phyloP scores from a whole-genome alignment of 2,888 invertebrate genomes.

The Hirudinaria manillensis region DNA sequence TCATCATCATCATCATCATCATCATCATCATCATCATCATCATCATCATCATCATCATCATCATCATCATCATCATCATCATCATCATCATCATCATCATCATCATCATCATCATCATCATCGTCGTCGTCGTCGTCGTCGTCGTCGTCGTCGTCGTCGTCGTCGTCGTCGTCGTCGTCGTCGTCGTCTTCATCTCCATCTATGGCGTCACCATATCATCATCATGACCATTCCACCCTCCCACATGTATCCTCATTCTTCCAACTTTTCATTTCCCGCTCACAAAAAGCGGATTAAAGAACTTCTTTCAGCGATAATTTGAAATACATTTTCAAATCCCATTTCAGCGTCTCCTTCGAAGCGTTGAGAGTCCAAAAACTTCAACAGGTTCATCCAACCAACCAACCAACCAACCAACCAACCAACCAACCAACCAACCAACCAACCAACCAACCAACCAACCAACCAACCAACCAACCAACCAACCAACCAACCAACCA shows the following conservation, averaged over 20 bases:
- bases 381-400: too few relatives aligned
- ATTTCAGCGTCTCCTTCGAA: too few relatives aligned
- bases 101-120: constrained; percentile 3
- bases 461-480: constrained; percentile 2
- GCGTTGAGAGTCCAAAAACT: too few relatives aligned
- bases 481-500: constrained; percentile 2
- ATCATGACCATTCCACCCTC: too few relatives aligned
- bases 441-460: constrained; percentile 1
- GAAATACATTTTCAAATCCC: too few relatives aligned
- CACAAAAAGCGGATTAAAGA: too few relatives aligned
- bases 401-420: too few relatives aligned
- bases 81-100: neutral
- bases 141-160: neutral
- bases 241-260: too few relatives aligned
- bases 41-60: neutral
- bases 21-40: neutral
- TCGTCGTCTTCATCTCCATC: too few relatives aligned
- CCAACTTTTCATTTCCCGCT: too few relatives aligned
- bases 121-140: neutral
- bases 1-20: neutral
- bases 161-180: neutral
- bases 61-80: constrained; percentile 10
- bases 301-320: too few relatives aligned
- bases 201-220: too few relatives aligned
- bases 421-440: neutral